Conservation (phyloP, 2,113 vertebrate species). For the Suricata suricatta region DNA sequence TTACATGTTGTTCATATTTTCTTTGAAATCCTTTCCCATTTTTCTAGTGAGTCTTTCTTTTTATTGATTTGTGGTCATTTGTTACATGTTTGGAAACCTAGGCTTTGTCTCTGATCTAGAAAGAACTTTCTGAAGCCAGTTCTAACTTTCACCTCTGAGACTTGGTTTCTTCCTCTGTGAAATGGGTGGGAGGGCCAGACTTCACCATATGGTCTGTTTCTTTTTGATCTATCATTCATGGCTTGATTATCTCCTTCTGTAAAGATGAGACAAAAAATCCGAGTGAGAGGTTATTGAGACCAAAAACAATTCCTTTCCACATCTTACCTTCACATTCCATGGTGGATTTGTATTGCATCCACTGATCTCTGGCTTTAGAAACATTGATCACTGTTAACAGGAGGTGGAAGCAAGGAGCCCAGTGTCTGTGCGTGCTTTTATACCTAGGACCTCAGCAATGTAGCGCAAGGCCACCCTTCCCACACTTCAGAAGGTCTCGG, state of each 20-base stretch:
- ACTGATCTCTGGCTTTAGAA: background rate
- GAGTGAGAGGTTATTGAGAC: background rate
- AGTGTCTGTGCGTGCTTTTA: background rate
- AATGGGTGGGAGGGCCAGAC: background rate
- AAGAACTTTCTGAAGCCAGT: background rate
- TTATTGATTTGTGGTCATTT: constrained; percentile 30
- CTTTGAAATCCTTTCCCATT: constrained; percentile 28
- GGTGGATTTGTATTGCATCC: background rate
- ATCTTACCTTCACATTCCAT: background rate
- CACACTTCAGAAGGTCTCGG: background rate
- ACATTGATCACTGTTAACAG: background rate
- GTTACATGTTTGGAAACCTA: background rate
- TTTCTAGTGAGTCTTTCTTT: constrained; percentile 17
- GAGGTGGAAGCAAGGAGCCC: background rate
- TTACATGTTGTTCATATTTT: constrained; percentile 40
- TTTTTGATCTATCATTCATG: background rate
- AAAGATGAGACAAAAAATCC: background rate
- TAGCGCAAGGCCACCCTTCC: background rate
- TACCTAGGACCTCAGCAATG: accelerated
- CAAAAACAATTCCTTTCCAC: background rate
- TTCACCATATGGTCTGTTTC: background rate
- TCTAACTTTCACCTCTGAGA: background rate
- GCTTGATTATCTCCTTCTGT: background rate
- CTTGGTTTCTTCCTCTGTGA: background rate
- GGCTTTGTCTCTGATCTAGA: background rate